phyloP scores from a whole-genome alignment of 2,113 vertebrate genomes.

The Galeopterus variegatus region DNA sequence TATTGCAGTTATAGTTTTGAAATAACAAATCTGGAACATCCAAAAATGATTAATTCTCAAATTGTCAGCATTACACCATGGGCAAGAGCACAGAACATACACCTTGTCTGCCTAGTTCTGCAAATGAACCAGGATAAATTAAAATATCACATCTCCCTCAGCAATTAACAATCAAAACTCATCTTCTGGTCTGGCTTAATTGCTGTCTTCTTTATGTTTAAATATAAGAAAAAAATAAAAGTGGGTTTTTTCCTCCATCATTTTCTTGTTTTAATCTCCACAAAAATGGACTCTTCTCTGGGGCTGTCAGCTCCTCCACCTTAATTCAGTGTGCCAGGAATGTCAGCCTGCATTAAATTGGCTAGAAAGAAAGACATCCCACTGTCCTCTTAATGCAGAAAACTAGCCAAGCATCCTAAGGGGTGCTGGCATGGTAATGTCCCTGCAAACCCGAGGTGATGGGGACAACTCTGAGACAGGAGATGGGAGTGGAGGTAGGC shows the following conservation, averaged over 20 bases:
- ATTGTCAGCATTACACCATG: constrained; percentile 43
- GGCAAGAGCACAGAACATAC: constrained; percentile 53
- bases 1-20: constrained; percentile 49
- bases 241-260: constrained; percentile 16
- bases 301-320: constrained; percentile 3
- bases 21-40: constrained; percentile 44
- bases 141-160: neutral
- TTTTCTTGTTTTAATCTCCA: constrained; percentile 71
- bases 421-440: neutral
- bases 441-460: neutral
- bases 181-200: constrained; percentile 62
- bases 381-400: constrained; percentile 58
- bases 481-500: neutral
- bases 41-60: constrained; percentile 59
- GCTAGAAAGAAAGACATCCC: constrained; percentile 42
- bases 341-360: constrained; percentile 61
- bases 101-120: neutral
- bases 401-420: constrained; percentile 45
- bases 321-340: constrained; percentile 66
- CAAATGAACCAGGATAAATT: constrained; percentile 55
- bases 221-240: constrained; percentile 60
- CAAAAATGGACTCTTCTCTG: constrained; percentile 39
- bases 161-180: constrained; percentile 60
- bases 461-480: neutral
- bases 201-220: constrained; percentile 49